Evolutionary conservation across 1,140 invertebrate genomes (phyloP), one percentile per base, ranked within the genome.

Genomic region (Drosophila asahinai): DNA sequence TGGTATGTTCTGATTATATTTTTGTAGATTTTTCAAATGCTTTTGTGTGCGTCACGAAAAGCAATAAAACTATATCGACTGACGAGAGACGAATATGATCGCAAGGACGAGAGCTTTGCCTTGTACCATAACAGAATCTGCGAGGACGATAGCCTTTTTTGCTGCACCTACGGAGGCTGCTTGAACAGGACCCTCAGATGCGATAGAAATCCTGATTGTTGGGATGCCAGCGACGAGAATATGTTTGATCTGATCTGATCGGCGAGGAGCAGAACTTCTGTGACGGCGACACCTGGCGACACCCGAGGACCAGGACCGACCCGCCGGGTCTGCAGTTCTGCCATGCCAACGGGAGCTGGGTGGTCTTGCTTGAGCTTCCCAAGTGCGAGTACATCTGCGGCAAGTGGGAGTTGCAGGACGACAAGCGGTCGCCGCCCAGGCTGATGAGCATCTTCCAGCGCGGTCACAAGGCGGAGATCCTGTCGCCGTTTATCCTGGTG

Each of bases 371-470:
- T 4, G 0, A 3, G 0, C 42, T 67, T 54, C 67, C 60, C 3
- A 47, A 19, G 1, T 83, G 81, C 54, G 5, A 27, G 27, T 27
- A 27, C 27, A 27, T 27, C 27, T 27, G 27, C 27, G 27, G 27
- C 11, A 6, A 19, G 40, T 27, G 49, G 36, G 1, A 22, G 9
- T 0, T 55, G n/a, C 11, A 14, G 14, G 7, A 51, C 12, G 4
- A 7, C 0, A 2, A 30, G 61, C 8, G n/a, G 8, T 22, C 48
- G n/a, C 5, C 27, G 2, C 86, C 76, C 0, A 83, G 86, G 86
- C n/a, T 58, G 27, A 68, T 80, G 3, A 86, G 60, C 43, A 36
- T 83, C 5, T 83, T 84, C 9, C 30, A 36, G 38, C 59, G 71
- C 0, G 11, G 14, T 5, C 12, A 1, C 15, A 15, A 60, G 3